Evolutionary conservation across 2,797 vertebrate genomes (phyloP).

Genomic region (Thaleichthys pacificus): DNA sequence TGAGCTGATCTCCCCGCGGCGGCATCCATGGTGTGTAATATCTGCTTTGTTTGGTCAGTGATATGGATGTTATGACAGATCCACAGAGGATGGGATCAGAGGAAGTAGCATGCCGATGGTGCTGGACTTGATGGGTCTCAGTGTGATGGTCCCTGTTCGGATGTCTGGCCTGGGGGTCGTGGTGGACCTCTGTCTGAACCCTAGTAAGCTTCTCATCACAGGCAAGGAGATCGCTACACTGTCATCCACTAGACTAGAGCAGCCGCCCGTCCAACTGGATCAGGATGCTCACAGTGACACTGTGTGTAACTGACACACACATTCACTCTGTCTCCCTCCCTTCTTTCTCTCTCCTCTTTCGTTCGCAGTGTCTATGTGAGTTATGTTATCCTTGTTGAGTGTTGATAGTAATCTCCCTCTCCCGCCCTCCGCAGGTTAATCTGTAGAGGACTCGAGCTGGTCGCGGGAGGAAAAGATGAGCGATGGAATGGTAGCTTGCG

Average conservation of each 20-base stretch:
- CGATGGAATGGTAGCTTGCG: constrained; percentile 79
- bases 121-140: not conserved
- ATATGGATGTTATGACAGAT: constrained; percentile 34
- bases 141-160: not conserved
- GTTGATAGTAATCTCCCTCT: constrained; percentile 65
- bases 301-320: not conserved
- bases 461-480: constrained; percentile 76
- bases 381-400: constrained; percentile 67
- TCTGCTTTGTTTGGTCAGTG: constrained; percentile 41
- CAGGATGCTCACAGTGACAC: constrained; percentile 7
- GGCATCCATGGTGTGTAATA: constrained; percentile 27
- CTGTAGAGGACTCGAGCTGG: constrained; percentile 68
- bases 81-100: constrained; percentile 27
- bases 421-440: constrained; percentile 67
- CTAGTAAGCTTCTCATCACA: not conserved
- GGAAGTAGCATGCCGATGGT: constrained; percentile 24
- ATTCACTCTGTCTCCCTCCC: constrained; percentile 30
- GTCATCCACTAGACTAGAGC: constrained; percentile 19
- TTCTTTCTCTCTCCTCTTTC: constrained; percentile 33
- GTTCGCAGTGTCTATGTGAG: constrained; percentile 30
- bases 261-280: constrained; percentile 22
- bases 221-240: not conserved
- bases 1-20: not conserved
- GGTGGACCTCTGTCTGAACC: not conserved
- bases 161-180: not conserved